Evolutionary conservation across 30 jellyfish, hydroid and myxozoan genomes (phyloP).

Genomic region (Hydractinia symbiolongicarpus): DNA sequence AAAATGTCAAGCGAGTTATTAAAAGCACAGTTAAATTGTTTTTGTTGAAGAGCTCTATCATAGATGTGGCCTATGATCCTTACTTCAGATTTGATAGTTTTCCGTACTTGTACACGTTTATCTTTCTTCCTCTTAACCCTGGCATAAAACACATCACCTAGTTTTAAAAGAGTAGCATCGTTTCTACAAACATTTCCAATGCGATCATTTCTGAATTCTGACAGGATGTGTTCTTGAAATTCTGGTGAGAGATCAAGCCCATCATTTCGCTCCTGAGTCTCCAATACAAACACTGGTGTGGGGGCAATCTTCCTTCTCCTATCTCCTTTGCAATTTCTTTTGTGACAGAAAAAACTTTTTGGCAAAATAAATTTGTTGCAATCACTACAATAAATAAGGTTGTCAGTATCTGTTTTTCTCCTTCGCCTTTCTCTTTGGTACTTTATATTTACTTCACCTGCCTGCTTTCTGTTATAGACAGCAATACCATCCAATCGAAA

Average conservation of each 20-base stretch:
- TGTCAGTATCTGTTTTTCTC: neutral
- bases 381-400: neutral
- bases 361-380: no score
- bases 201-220: slow-evolving; percentile 3
- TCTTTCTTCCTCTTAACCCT: slow-evolving; percentile 6
- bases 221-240: neutral
- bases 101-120: neutral
- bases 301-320: neutral
- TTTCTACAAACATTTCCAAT: slow-evolving; percentile 19
- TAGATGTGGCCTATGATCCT: neutral
- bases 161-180: neutral
- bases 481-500: neutral
- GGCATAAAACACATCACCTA: slow-evolving; percentile 1
- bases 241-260: neutral
- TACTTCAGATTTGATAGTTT: neutral
- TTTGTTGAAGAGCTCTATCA: neutral
- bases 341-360: slow-evolving; percentile 6
- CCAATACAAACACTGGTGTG: slow-evolving; percentile 5
- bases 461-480: neutral
- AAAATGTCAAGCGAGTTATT: neutral
- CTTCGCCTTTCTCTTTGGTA: slow-evolving; percentile 4
- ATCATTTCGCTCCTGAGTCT: neutral
- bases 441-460: neutral
- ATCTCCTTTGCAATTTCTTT: neutral
- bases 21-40: neutral